These are phyloP conservation scores for Corythaeola cristata DNA, from an alignment of 2,113 vertebrate species.

Conservation along the genomic window DNA sequence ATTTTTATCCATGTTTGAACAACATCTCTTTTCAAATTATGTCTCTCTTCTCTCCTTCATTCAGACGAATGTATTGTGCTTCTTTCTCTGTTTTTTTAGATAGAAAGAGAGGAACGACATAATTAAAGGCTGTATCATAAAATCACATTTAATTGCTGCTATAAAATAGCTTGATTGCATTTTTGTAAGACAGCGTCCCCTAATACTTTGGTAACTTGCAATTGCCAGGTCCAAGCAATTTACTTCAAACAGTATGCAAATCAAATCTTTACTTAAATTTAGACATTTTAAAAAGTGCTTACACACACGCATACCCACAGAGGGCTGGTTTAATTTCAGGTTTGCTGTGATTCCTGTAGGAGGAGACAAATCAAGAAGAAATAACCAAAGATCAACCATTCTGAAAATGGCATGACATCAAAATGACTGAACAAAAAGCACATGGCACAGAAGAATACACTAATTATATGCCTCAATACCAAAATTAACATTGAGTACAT, in stretches of 20 bases:
- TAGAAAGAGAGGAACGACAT: not conserved
- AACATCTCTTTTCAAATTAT: not conserved
- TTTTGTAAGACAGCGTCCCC: not conserved
- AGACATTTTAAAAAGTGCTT: not conserved
- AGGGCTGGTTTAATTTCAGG: not conserved
- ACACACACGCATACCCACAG: not conserved
- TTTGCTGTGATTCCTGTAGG: not conserved
- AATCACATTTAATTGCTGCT: not conserved
- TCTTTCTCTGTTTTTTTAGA: not conserved
- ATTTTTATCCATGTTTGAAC: not conserved
- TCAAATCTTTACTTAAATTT: not conserved
- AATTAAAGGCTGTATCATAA: not conserved
- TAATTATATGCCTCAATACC: not conserved
- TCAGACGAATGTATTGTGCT: not conserved
- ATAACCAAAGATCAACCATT: not conserved
- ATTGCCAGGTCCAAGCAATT: not conserved
- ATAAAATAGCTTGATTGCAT: not conserved
- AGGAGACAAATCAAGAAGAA: not conserved
- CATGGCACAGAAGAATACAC: not conserved
- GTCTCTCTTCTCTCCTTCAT: not conserved
- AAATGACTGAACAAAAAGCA: not conserved
- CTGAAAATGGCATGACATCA: not conserved
- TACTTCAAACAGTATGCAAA: conserved; percentile 3
- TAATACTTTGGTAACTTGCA: not conserved
- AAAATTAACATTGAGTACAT: not conserved